Percentiles rank a stretch among this genome's conserved stretches.
Conservation (phyloP, 2,888 invertebrate species). For the Metallyticus violacea region DNA sequence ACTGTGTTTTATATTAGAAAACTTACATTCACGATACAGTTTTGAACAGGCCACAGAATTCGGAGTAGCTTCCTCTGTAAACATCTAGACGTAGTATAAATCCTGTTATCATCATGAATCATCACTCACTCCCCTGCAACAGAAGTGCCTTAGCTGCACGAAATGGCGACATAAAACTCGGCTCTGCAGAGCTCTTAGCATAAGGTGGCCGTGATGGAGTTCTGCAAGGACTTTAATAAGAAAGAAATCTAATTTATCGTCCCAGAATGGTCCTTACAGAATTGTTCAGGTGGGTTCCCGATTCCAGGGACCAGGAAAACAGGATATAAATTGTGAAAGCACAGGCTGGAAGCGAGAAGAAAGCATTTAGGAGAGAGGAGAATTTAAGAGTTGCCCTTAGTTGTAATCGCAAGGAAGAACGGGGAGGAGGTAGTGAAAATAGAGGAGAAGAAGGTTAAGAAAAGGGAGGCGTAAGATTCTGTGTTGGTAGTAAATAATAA, state of each 20-base stretch:
- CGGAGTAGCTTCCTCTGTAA: no score
- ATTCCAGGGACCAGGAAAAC: not conserved
- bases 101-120: not conserved
- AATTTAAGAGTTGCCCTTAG: not conserved
- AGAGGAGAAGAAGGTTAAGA: not conserved
- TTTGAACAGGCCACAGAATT: no score
- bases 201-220: not conserved
- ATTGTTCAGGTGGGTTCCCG: not conserved
- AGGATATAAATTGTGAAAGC: not conserved
- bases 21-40: no score
- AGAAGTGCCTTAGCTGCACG: not conserved
- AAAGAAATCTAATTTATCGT: not conserved
- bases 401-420: not conserved
- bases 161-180: not conserved
- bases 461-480: not conserved
- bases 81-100: no score
- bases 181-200: not conserved
- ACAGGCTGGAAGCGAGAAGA: not conserved
- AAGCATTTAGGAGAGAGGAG: not conserved
- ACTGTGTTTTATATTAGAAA: no score
- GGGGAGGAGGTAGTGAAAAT: no score
- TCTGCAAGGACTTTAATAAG: not conserved
- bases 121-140: not conserved
- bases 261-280: not conserved
- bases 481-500: not conserved